Evolutionary conservation across 2,113 vertebrate species (phyloP).

Genomic region (human): GRCh38 chr20:22334001-22334500

Average conservation of each 20-base stretch:
- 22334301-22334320: rapidly evolving
- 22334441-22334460: not conserved
- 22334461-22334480: not conserved
- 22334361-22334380: conserved; percentile 20
- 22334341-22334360: conserved; percentile 73
- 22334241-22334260: rapidly evolving
- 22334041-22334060: not conserved
- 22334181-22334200: not conserved
- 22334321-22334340: not conserved
- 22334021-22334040: not conserved
- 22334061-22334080: no score
- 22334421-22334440: not conserved
- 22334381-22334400: rapidly evolving
- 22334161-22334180: not conserved
- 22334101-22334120: not conserved
- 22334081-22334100: rapidly evolving
- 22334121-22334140: not conserved
- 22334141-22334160: not conserved
- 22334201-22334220: not conserved
- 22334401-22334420: not conserved
- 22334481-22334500: not conserved
- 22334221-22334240: not conserved
- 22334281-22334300: not conserved
- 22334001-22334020: not conserved
- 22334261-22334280: not conserved